phyloP scores from a whole-genome alignment of 2,888 invertebrate genomes.

The Xestoiulus laeticollis region DNA sequence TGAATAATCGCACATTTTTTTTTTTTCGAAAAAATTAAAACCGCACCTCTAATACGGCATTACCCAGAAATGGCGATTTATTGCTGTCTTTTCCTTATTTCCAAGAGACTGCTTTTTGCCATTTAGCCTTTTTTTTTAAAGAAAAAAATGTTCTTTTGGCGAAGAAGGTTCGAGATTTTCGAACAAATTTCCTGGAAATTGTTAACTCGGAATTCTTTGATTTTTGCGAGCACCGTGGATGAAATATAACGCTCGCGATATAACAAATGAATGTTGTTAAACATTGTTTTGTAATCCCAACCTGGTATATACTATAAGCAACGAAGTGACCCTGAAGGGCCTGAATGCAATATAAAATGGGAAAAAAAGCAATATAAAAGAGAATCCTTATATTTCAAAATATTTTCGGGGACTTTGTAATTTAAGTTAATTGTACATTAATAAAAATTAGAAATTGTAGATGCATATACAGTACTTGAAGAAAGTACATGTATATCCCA shows the following conservation, averaged over 20 bases:
- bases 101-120: constrained; percentile 27
- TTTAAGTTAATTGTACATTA: no score
- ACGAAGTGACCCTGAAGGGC: neutral
- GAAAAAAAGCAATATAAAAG: no score
- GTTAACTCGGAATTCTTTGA: constrained; percentile 6
- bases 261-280: neutral
- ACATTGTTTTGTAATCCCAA: neutral
- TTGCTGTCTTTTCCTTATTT: constrained; percentile 37
- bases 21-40: constrained; percentile 9
- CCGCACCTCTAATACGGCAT: constrained; percentile 15
- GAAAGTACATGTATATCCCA: no score
- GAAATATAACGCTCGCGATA: neutral
- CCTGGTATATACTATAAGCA: neutral
- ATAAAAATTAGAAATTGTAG: no score
- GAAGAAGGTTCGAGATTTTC: constrained; percentile 10
- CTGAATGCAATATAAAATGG: no score
- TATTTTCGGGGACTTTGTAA: no score
- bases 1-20: constrained; percentile 20
- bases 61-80: constrained; percentile 27
- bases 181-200: constrained; percentile 17
- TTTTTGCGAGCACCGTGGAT: neutral
- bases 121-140: constrained; percentile 13
- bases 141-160: neutral
- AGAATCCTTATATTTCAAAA: no score
- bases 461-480: no score